Base-by-base conservation (phyloP, 1,140 invertebrate genomes). In the Aphelenchoides besseyi region DNA sequence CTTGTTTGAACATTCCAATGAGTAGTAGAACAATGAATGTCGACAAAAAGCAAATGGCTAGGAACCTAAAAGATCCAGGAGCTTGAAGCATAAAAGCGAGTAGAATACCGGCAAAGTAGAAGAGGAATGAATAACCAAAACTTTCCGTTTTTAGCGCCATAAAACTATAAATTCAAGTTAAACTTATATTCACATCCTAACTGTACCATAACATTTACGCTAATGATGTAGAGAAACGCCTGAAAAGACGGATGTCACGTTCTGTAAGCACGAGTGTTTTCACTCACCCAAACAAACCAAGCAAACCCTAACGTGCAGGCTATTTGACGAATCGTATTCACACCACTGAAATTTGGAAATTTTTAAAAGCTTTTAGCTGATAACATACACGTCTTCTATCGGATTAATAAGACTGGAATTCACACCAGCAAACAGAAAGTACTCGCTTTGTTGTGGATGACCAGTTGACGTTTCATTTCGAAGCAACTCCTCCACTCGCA, bases 1-100 rank as follows among this genome's bases (percentile, higher is more conserved):
- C 62, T 12, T 63, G 12, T n/a, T 28, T 69, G 23, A 74, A 74
- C 33, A 73, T 26, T 48, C 69, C 18, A 73, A 71, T 28, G 35
- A 32, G 35, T 59, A 75, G 28, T 26, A 23, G 41, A 61, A 69
- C 41, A 69, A 48, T 48, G 41, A 48, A 48, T 23, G 41, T 48
- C 12, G 41, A 2, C 41, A 74, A 12, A 28, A 74, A 8, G 5
- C 8, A 12, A 30, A 59, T 59, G 5, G 55, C 12, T 29, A 28
- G 55, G 12, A 59, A 48, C 41, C 23, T 23, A 16, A 48, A 12
- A 48, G 41, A 23, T 23, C 12, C 5, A 59, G 26, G 23, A 18
- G 55, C 32, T 12, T 8, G 55, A 8, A 59, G 55, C 5, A 41
- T 41, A 23, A 59, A 59, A 5, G 5, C 5, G 5, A 5, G 12